Evolutionary conservation across 2,888 invertebrate genomes (phyloP).

Genomic region (Aromia moschata): DNA sequence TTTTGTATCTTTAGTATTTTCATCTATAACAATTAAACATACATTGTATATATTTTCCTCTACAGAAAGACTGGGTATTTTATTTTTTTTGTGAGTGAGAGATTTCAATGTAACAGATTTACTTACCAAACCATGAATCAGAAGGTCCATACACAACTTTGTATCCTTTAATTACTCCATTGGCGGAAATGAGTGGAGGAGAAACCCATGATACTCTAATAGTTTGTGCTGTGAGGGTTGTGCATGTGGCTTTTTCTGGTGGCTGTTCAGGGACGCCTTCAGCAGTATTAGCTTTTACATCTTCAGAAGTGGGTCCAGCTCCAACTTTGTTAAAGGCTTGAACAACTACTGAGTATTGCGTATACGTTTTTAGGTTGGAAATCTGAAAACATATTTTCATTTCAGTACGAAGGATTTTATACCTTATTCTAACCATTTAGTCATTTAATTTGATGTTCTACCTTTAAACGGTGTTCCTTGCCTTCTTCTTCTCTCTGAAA

Average conservation of each 20-base stretch:
- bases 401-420: no score
- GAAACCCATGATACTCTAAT: conserved; percentile 95
- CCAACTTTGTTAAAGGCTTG: conserved; percentile 96
- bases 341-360: conserved; percentile 94
- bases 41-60: no score
- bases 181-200: conserved; percentile 89
- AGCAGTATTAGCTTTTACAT: conserved; percentile 90
- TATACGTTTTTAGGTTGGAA: conserved; percentile 77
- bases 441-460: no score
- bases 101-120: no score
- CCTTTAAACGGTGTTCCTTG: conserved; percentile 84
- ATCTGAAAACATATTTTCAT: no score
- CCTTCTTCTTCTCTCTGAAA: conserved; percentile 92
- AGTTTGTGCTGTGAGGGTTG: conserved; percentile 92
- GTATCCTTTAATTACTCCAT: conserved; percentile 95
- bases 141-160: conserved; percentile 93
- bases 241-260: conserved; percentile 91
- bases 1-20: conserved; percentile 89
- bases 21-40: no score
- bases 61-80: no score
- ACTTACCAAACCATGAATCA: conserved; percentile 88
- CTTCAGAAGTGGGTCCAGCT: conserved; percentile 89
- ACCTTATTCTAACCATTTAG: no score
- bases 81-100: no score
- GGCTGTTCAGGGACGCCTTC: conserved; percentile 94